phyloP scores from a whole-genome alignment of 2,888 invertebrate genomes.

The Erynnis tages region DNA sequence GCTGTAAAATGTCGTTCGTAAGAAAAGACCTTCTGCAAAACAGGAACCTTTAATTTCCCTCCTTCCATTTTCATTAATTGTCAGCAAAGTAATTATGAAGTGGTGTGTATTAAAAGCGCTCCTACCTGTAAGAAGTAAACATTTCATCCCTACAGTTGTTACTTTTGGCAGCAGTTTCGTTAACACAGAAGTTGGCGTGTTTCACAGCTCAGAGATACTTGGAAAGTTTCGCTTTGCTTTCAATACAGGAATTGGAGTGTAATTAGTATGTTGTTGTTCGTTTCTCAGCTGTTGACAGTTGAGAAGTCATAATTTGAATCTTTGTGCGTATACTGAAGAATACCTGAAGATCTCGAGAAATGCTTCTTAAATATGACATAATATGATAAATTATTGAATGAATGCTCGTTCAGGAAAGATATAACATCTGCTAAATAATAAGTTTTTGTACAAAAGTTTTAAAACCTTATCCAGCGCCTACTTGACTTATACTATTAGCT shows the following conservation, averaged over 20 bases:
- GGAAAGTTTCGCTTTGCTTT: constrained; percentile 15
- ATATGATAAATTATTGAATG: too few relatives aligned
- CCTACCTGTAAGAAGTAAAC: constrained; percentile 25
- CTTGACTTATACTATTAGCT: too few relatives aligned
- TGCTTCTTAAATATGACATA: too few relatives aligned
- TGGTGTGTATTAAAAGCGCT: constrained; percentile 23
- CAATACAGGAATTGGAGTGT: constrained; percentile 5
- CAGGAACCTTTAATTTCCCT: constrained; percentile 19
- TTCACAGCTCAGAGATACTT: constrained; percentile 23
- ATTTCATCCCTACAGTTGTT: constrained; percentile 21
- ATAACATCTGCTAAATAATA: too few relatives aligned
- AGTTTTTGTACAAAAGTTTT: too few relatives aligned
- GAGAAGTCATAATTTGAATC: background rate
- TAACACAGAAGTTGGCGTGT: constrained; percentile 54
- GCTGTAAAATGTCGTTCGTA: constrained; percentile 12
- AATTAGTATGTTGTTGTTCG: constrained; percentile 10
- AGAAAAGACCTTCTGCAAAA: constrained; percentile 20
- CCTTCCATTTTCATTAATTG: constrained; percentile 26
- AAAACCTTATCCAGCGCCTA: too few relatives aligned
- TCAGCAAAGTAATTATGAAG: constrained; percentile 25
- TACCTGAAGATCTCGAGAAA: too few relatives aligned
- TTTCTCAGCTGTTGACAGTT: background rate
- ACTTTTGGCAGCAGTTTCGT: constrained; percentile 54
- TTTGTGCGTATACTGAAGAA: background rate
- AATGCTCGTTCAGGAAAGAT: too few relatives aligned